Evolutionary conservation across 2,113 vertebrate genomes (phyloP), one percentile per base, ranked within the genome.

Genomic region (Spea multiplicata): DNA sequence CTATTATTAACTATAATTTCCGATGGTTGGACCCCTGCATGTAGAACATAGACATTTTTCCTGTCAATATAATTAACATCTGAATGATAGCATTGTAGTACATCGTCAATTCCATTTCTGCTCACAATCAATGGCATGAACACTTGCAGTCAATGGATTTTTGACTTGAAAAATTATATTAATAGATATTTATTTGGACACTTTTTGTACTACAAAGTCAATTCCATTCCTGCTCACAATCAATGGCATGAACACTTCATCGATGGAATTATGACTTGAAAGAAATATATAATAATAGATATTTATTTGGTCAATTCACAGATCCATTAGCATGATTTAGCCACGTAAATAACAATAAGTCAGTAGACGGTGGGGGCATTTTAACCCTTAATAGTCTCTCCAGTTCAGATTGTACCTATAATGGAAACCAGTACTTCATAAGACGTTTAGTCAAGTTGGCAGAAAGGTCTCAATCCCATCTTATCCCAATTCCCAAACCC

Each of bases 141-240:
- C 68, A 65, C 47, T 78, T 44, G 44, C 50, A 64, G 72, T 78
- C 76, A 72, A 78, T 72, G 48, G 4, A 12, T 65, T 78, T 78
- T 72, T 78, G 53, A 78, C 68, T 66, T 0, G 5, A 49, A 48
- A 66, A 65, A 14, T 45, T 78, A 72, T 72, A 72, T 53, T 72
- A 72, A 10, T 30, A 64, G 67, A 69, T 77, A 70, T 62, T 48
- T 77, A 70, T 17, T 69, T 62, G 67, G 16, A 13, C 59, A 71
- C 67, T 78, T 30, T 30, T 64, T 12, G 14, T 9, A 71, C 17
- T 8, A 45, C 16, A 49, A 65, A 12, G 17, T 67, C 49, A 49
- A 67, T n/a, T 55, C 14, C 17, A 72, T 78, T 12, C 48, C 66
- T 12, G 47, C 13, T 50, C 5, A 49, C 3, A 55, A 71, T 78